Conservation (phyloP, 2,797 vertebrate species). For the Dicrostonyx torquatus region DNA sequence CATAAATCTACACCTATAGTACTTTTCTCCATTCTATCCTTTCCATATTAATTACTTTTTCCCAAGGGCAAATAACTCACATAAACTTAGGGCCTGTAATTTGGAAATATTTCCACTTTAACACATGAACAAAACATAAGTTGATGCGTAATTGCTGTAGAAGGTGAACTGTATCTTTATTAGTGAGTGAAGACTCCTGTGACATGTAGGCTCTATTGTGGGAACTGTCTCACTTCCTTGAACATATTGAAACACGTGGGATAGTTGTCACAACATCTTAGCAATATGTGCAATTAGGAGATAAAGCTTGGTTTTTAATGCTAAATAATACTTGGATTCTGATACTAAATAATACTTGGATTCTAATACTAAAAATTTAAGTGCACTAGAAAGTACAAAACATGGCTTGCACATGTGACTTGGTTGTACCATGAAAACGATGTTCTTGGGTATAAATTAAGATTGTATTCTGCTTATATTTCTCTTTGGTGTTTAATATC, state of each 20-base stretch:
- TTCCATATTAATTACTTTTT: background rate
- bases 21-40: background rate
- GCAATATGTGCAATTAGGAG: background rate
- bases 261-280: background rate
- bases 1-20: background rate
- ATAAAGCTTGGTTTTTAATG: background rate
- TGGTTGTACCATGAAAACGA: background rate
- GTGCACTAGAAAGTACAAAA: background rate
- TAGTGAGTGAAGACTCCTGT: background rate
- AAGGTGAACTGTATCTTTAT: background rate
- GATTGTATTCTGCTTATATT: background rate
- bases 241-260: background rate
- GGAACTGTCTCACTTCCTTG: background rate
- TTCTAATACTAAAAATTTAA: background rate
- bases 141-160: no score
- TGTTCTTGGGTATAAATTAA: background rate
- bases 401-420: background rate
- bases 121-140: background rate
- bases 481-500: background rate
- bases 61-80: background rate
- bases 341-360: background rate
- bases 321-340: background rate
- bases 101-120: background rate
- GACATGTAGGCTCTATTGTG: background rate
- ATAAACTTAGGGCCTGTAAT: background rate